Evolutionary conservation across 2,113 vertebrate species (phyloP).

Genomic region (Hypomesus transpacificus): DNA sequence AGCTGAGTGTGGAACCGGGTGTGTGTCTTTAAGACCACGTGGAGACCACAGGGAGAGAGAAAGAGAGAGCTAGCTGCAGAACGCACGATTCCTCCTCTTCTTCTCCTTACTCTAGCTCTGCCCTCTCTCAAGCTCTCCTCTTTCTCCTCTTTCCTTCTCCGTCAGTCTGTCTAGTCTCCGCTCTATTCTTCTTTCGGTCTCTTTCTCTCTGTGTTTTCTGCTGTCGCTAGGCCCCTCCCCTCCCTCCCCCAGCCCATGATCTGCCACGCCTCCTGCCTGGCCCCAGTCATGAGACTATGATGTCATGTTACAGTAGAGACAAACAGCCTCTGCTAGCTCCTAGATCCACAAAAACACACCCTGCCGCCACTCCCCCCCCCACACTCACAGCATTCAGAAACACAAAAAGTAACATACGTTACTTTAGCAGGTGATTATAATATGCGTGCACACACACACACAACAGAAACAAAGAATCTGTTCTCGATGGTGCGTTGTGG

Average conservation of each 20-base stretch:
- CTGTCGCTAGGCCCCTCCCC: conserved; percentile 56
- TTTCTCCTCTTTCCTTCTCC: too few relatives aligned
- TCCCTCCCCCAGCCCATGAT: conserved; percentile 55
- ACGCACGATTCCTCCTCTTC: too few relatives aligned
- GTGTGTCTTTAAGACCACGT: too few relatives aligned
- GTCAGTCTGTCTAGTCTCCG: conserved; percentile 13
- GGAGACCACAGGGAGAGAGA: too few relatives aligned
- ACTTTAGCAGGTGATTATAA: too few relatives aligned
- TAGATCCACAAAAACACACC: neutral
- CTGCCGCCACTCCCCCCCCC: neutral
- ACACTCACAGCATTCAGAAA: neutral
- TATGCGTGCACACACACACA: too few relatives aligned
- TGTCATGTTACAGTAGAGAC: conserved; percentile 61
- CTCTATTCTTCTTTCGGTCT: conserved; percentile 27
- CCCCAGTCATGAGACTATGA: conserved; percentile 69
- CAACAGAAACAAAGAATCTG: too few relatives aligned
- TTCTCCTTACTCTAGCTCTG: too few relatives aligned
- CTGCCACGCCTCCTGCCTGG: conserved; percentile 62
- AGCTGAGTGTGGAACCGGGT: too few relatives aligned
- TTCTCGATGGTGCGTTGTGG: too few relatives aligned
- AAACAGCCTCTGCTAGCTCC: conserved; percentile 56
- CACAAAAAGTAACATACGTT: neutral
- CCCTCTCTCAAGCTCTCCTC: too few relatives aligned
- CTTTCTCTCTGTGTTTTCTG: conserved; percentile 24
- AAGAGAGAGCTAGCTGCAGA: too few relatives aligned